Percentiles rank a stretch among this genome's conserved stretches.
Conservation (phyloP, 92 coral and sea anemone genomes). For the Hydrozoanthus gracilis region DNA sequence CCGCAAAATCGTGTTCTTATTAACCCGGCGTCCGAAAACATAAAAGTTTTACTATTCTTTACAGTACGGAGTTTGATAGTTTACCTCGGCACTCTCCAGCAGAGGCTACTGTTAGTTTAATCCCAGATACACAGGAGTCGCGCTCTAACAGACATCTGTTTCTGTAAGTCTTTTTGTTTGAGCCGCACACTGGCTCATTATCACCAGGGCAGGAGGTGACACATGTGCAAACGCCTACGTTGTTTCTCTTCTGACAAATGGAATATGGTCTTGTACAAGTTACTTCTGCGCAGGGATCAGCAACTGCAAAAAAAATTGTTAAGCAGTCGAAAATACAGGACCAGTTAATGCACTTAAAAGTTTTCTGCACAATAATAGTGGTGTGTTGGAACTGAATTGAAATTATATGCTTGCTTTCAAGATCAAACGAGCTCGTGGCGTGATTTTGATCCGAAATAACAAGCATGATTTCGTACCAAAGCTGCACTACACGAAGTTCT, state of each 20-base stretch:
- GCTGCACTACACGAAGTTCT: too few relatives aligned
- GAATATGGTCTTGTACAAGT: not conserved
- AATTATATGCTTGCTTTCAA: too few relatives aligned
- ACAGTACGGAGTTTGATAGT: not conserved
- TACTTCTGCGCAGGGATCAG: not conserved
- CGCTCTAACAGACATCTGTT: not conserved
- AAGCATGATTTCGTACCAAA: too few relatives aligned
- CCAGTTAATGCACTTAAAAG: too few relatives aligned
- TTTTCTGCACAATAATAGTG: too few relatives aligned
- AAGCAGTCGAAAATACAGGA: too few relatives aligned
- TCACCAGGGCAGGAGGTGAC: not conserved
- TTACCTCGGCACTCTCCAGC: not conserved
- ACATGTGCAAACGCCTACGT: not conserved
- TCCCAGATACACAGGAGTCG: not conserved
- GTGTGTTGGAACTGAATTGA: too few relatives aligned
- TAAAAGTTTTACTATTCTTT: not conserved
- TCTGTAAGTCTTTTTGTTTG: not conserved
- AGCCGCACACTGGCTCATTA: not conserved
- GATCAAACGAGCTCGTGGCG: too few relatives aligned
- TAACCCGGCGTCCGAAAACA: too few relatives aligned
- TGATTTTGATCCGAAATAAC: too few relatives aligned
- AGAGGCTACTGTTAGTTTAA: not conserved
- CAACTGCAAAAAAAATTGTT: not conserved
- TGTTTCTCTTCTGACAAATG: not conserved
- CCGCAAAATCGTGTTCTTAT: too few relatives aligned